Percentiles rank a stretch among this genome's conserved stretches.
Evolutionary conservation across 2,888 invertebrate species (phyloP).

Genomic region (Branchipolynoe longqiensis): DNA sequence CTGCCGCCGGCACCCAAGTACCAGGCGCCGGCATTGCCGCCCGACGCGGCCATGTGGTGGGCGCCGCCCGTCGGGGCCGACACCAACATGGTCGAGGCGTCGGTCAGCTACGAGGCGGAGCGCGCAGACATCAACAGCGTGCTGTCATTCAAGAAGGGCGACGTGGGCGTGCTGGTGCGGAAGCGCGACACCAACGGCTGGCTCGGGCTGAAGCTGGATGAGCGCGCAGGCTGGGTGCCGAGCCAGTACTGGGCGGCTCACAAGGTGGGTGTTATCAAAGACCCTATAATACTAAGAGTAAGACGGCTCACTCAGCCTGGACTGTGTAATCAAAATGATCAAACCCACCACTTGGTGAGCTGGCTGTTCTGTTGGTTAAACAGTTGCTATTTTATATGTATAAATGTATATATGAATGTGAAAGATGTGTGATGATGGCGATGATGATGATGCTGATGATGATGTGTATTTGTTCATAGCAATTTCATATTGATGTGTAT

Average conservation of each 20-base stretch:
- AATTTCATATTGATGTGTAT: no score
- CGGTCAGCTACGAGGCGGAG: conserved; percentile 55
- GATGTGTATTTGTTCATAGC: no score
- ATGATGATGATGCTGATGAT: no score
- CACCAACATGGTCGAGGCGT: conserved; percentile 49
- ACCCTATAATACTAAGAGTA: no score
- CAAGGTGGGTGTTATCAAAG: no score
- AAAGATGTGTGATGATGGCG: no score
- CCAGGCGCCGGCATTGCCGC: conserved; percentile 7
- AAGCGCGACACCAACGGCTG: conserved; percentile 60
- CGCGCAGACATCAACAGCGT: not conserved
- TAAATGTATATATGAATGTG: no score
- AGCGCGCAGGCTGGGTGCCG: conserved; percentile 62
- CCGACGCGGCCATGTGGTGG: conserved; percentile 38
- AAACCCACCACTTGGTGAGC: no score
- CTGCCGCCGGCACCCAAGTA: not conserved
- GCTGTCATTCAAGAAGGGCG: conserved; percentile 60
- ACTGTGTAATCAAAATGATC: no score
- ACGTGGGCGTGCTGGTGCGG: conserved; percentile 51
- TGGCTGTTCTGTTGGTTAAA: no score
- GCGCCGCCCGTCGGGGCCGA: not conserved
- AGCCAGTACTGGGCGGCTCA: conserved; percentile 60
- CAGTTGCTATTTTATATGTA: no score
- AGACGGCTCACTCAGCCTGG: no score
- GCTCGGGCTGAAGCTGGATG: conserved; percentile 60